Conservation (phyloP, 2,113 vertebrate species). For the Leptosomus discolor region DNA sequence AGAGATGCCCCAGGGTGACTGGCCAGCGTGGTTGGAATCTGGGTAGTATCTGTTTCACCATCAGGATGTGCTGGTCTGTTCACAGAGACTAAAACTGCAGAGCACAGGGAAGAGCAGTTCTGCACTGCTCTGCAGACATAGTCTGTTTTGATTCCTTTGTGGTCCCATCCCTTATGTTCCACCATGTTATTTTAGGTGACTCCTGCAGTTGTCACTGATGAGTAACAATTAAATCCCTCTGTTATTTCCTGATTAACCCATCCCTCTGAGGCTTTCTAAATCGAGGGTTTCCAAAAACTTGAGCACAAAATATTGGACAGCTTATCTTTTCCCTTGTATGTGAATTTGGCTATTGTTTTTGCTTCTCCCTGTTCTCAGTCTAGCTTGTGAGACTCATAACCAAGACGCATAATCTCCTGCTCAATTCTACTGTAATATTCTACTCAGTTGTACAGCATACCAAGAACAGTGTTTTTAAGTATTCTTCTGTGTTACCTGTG, state of each 20-base stretch:
- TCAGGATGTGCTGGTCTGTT: rapidly evolving
- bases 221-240: background rate
- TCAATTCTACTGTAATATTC: background rate
- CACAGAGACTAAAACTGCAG: too few species aligned
- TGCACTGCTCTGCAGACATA: background rate
- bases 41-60: background rate
- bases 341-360: background rate
- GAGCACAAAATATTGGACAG: background rate
- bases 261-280: background rate
- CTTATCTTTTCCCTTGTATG: background rate
- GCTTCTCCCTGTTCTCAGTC: background rate
- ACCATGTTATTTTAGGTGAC: background rate
- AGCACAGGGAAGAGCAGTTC: background rate
- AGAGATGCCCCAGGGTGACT: background rate
- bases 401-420: background rate
- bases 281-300: background rate
- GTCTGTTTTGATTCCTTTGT: background rate
- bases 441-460: background rate
- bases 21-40: background rate
- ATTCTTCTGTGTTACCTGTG: background rate
- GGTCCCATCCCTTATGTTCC: background rate
- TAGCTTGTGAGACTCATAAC: background rate
- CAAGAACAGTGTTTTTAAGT: background rate
- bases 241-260: too few species aligned
- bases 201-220: background rate